Evolutionary conservation across 1,140 invertebrate genomes (phyloP), one percentile per base, ranked within the genome.

Genomic region (Euborellia annulipes): DNA sequence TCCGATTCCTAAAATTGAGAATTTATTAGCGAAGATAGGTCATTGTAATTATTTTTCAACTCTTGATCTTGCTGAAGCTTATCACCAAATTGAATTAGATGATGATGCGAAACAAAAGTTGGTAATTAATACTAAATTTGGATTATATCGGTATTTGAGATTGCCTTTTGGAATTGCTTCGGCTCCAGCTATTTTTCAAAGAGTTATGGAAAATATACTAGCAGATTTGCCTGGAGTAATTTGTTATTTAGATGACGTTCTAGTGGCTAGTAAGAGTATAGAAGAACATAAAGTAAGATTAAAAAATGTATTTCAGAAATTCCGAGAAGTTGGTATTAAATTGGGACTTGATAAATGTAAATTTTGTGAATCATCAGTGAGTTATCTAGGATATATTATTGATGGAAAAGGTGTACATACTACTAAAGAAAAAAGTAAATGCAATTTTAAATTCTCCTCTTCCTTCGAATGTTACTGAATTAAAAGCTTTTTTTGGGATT

Each of bases 171-270:
- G 60, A 3, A 47, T 62, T 17, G 27, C 48, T 16, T 47, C 50
- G 11, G 51, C 53, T 14, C 61, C 62, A n/a, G 60, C 59, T 11
- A 62, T 60, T 43, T 67, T 66, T 50, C 62, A 65, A 49, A 49
- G 53, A 27, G 55, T 57, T 3, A 66, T 69, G 45, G 58, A 64
- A 43, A 39, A 56, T 3, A 39, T 59, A 21, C 41, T 67, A 16
- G 7, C 45, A 18, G 58, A 54, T 51, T 44, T 53, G 36, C 34
- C 39, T 40, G n/a, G n/a, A 11, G 46, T 48, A 23, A 36, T 55
- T 14, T 41, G n/a, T 30, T 55, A 50, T 53, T 51, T 62, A 2
- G 64, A 65, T 51, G 63, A 66, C 45, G 55, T 65, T 21, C 47
- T 61, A 7, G 46, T 60, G 13, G 52, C 50, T 11, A 59, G 54